A percentile compares a stretch with the other conserved stretches of the same genome.
Conservation (phyloP, 2,888 invertebrate species). For the Trissolcus brochymenae region DNA sequence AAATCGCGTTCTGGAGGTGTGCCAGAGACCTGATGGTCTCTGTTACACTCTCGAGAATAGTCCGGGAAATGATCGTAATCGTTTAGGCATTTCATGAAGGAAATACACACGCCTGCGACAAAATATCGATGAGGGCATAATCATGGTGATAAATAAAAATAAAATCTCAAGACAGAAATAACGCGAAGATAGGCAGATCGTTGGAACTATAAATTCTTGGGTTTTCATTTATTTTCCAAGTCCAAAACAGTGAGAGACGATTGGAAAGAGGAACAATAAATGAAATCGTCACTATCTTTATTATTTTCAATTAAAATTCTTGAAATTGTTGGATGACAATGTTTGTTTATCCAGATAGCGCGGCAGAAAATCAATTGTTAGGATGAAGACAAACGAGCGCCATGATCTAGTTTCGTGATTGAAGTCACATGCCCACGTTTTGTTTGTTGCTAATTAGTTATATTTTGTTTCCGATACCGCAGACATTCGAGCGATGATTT, state of each 20-base stretch:
- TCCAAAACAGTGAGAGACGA: no score
- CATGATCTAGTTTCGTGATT: slow-evolving; percentile 11
- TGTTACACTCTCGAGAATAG: slow-evolving; percentile 44
- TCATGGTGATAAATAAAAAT: slow-evolving; percentile 14
- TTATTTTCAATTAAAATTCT: no score
- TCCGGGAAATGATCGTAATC: slow-evolving; percentile 43
- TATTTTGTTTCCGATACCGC: slow-evolving; percentile 57
- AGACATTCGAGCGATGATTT: slow-evolving; percentile 57
- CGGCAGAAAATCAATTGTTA: no score
- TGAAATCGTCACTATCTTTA: no score
- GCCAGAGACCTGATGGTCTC: slow-evolving; percentile 59
- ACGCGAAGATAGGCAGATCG: background rate
- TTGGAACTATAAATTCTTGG: no score
- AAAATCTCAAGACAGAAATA: background rate
- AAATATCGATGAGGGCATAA: slow-evolving; percentile 33
- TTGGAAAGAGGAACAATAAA: no score
- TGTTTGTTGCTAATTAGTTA: slow-evolving; percentile 60
- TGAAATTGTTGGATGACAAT: no score
- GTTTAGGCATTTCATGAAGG: slow-evolving; percentile 45
- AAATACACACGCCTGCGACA: slow-evolving; percentile 16
- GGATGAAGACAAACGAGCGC: background rate
- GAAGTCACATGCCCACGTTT: slow-evolving; percentile 32
- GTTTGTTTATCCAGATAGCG: no score
- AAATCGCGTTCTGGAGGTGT: slow-evolving; percentile 62
- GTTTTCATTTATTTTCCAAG: no score